Conservation (phyloP, 64 coral and sea anemone species). For the Montipora foliosa region DNA sequence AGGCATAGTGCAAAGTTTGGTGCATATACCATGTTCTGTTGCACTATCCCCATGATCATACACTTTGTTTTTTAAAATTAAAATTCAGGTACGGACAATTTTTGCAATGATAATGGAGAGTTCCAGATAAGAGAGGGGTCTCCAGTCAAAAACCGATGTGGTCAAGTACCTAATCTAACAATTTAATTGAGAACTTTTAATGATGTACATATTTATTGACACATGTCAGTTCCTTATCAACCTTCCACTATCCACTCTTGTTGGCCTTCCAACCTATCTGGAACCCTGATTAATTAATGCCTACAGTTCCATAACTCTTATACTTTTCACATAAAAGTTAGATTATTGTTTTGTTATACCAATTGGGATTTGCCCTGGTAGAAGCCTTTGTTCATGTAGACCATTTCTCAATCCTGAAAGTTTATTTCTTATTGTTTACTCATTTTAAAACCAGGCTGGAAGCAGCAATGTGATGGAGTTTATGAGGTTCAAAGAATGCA, state of each 20-base stretch:
- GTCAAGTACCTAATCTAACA: background rate
- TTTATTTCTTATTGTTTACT: background rate
- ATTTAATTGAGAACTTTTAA: background rate
- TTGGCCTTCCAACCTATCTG: too few species aligned
- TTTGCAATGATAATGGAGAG: background rate
- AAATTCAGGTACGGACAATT: constrained; percentile 11
- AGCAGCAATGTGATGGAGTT: constrained; percentile 37
- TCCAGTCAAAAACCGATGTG: background rate
- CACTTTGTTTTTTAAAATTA: constrained; percentile 13
- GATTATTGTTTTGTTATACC: too few species aligned
- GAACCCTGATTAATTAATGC: too few species aligned
- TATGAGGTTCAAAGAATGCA: constrained; percentile 26
- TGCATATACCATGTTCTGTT: constrained; percentile 30
- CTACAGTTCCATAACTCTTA: too few species aligned
- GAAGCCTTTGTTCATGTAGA: background rate
- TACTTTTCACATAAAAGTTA: too few species aligned
- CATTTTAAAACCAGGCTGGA: constrained; percentile 2
- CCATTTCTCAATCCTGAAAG: background rate
- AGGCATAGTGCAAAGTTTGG: constrained; percentile 60
- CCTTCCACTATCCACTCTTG: too few species aligned
- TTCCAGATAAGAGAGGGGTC: background rate
- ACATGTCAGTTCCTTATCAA: too few species aligned
- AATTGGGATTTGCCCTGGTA: too few species aligned
- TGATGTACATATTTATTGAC: too few species aligned
- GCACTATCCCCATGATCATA: constrained; percentile 17